Evolutionary conservation across 2,888 invertebrate species (phyloP).

Genomic region (Thymelicus acteon): DNA sequence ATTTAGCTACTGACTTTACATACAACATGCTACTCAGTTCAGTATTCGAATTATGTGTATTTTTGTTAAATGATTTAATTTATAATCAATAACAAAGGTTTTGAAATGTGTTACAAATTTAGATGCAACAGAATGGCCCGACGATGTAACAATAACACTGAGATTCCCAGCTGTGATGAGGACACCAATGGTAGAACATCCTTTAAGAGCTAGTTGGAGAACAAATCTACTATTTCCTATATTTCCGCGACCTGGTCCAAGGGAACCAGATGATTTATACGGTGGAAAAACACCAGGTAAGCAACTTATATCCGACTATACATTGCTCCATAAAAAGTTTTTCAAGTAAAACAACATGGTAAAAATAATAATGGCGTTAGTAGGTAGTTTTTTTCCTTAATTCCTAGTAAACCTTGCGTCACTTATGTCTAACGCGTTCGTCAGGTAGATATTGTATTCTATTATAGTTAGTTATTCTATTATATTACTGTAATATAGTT

Average conservation of each 20-base stretch:
- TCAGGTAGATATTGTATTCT: not conserved
- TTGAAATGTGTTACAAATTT: conserved; percentile 37
- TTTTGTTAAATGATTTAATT: no score
- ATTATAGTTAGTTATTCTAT: not conserved
- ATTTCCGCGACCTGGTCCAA: conserved; percentile 88
- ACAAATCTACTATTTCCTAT: conserved; percentile 89
- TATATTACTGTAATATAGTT: not conserved
- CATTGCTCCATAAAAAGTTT: no score
- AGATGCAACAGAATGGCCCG: conserved; percentile 76
- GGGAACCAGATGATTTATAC: conserved; percentile 78
- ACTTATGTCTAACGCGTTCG: not conserved
- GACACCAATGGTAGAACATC: conserved; percentile 72
- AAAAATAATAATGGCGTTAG: no score
- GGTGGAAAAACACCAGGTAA: conserved; percentile 86
- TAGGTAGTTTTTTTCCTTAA: not conserved
- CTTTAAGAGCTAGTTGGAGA: conserved; percentile 85
- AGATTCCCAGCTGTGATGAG: conserved; percentile 88
- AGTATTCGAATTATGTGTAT: no score
- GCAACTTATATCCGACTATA: conserved; percentile 1
- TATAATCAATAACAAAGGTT: no score
- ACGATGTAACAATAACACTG: conserved; percentile 81
- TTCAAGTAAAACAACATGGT: no score
- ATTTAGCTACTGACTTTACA: no score
- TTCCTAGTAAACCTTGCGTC: not conserved
- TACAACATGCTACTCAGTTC: no score